Percentiles rank a stretch among this genome's conserved stretches.
phyloP scores from a whole-genome alignment of 2,113 vertebrate genomes.

The Catagonus wagneri region DNA sequence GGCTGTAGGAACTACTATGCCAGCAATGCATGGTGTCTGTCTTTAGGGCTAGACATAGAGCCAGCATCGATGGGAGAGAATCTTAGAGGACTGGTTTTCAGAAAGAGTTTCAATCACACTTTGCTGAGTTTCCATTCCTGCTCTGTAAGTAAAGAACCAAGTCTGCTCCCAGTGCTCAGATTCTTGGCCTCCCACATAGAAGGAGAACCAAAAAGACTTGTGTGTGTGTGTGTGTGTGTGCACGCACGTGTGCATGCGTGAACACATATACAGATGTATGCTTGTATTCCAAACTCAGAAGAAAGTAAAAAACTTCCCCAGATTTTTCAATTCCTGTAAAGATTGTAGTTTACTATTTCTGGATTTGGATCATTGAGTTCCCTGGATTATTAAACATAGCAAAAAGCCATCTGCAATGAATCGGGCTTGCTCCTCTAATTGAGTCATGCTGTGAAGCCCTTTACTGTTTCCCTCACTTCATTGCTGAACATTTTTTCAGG shows the following conservation, averaged over 20 bases:
- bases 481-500: slow-evolving; percentile 87
- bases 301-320: slow-evolving; percentile 75
- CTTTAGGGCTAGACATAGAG: background rate
- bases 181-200: slow-evolving; percentile 78
- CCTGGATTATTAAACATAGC: slow-evolving; percentile 90
- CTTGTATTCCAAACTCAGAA: slow-evolving; percentile 74
- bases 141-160: slow-evolving; percentile 77
- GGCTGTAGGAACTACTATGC: background rate
- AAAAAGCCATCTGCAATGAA: slow-evolving; percentile 91
- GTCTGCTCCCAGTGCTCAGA: slow-evolving; percentile 72
- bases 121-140: slow-evolving; percentile 69
- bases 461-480: slow-evolving; percentile 85
- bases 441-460: slow-evolving; percentile 87
- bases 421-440: slow-evolving; percentile 88
- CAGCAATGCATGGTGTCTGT: background rate
- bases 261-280: slow-evolving; percentile 46
- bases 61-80: background rate
- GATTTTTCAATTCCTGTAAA: slow-evolving; percentile 84
- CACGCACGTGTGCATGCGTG: no score
- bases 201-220: slow-evolving; percentile 73
- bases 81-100: slow-evolving; percentile 9
- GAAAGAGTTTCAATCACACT: slow-evolving; percentile 61
- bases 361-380: slow-evolving; percentile 86
- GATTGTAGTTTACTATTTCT: slow-evolving; percentile 83
- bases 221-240: slow-evolving; percentile 29